These are phyloP conservation scores for Mungos mungo DNA, from an alignment of 2,113 vertebrate genomes.

Conservation along the genomic window DNA sequence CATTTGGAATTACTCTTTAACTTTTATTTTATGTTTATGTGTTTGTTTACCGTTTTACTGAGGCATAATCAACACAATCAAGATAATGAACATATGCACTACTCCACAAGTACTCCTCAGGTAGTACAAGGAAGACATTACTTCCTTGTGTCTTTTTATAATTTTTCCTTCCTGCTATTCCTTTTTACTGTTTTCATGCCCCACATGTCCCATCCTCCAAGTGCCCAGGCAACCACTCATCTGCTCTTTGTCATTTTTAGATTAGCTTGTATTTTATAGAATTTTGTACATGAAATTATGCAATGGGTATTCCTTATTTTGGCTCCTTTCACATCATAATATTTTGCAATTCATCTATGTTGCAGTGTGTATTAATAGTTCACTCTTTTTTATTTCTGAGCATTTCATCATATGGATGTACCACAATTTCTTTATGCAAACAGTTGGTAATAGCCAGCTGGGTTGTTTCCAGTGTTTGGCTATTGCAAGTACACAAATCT, in stretches of 20 bases:
- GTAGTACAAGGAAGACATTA: no score
- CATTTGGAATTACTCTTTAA: background rate
- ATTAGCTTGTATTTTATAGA: background rate
- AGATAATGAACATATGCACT: background rate
- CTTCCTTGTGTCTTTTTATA: background rate
- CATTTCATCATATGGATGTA: background rate
- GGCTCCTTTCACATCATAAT: background rate
- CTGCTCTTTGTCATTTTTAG: background rate
- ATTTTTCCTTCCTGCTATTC: background rate
- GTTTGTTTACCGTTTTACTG: background rate
- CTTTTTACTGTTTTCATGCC: background rate
- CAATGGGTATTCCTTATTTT: background rate
- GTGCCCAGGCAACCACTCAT: background rate
- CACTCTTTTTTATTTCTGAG: background rate
- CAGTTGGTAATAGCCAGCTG: background rate
- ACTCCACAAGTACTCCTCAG: background rate
- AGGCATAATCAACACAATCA: background rate
- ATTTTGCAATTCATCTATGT: background rate
- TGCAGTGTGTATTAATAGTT: background rate
- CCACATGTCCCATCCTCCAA: background rate
- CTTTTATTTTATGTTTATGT: background rate
- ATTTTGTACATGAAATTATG: slow-evolving; percentile 14
- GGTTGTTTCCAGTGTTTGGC: background rate
- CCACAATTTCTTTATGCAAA: background rate
- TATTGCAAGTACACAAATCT: background rate